Evolutionary conservation across 2,888 invertebrate species (phyloP), one percentile per base, ranked within the genome.

Genomic region (Fabriciana adippe): DNA sequence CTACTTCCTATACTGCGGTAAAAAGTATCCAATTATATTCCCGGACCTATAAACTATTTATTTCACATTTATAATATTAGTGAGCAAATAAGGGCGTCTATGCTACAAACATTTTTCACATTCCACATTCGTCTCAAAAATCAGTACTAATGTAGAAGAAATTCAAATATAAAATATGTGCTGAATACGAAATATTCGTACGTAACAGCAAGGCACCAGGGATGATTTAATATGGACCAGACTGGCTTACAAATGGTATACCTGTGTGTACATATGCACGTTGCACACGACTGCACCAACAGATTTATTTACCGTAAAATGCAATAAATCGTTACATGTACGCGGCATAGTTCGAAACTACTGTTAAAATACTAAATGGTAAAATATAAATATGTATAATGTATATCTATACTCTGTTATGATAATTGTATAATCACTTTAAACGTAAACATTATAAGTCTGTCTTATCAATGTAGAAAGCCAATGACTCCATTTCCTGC

Each of bases 121-220:
- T 67, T 72, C 67, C 51, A 63, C 47, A 61, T 65, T 59, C 67
- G 57, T 67, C 63, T 62, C 68, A 66, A 54, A 67, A 71, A 66
- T 71, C 68, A 69, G 67, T 59, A 56, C 56, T 63, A 66, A 69
- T 71, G 68, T 64, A 55, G 61, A 41, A 66, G 64, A 69, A 64
- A 69, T 71, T 71, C 71, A 69, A 62, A 64, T 69, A 59, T 59
- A 47, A 48, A 67, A 67, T 67, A 69, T 65, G 64, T 67, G 59
- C 51, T 59, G 71, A 71, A 71, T 71, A 67, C 69, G 53, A 69
- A 71, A 71, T 67, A 62, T 71, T 69, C 62, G 50, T 65, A 71
- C 62, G 65, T 62, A 64, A 64, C 66, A 48, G 66, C 61, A 64
- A 64, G 53, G 55, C 64, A 54, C 62, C 64, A 61, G 55, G 64